Evolutionary conservation across 2,113 vertebrate genomes (phyloP).

Genomic region (Rousettus leschenaultii): DNA sequence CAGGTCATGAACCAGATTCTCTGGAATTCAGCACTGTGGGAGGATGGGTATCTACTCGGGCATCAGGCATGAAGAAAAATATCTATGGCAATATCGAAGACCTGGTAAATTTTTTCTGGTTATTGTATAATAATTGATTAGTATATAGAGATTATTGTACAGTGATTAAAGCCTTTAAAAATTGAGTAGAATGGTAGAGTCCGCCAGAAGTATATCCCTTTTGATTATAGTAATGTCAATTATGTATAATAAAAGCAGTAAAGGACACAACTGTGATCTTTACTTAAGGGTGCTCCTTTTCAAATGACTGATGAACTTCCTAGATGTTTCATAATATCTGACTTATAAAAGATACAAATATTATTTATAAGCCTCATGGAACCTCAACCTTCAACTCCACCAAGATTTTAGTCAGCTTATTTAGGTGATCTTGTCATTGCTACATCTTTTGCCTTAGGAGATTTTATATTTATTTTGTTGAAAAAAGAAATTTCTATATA

Average conservation of each 20-base stretch:
- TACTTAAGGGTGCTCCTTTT: background rate
- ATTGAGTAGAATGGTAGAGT: background rate
- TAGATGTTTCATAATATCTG: conserved; percentile 9
- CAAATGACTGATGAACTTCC: conserved; percentile 3
- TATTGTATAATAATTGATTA: conserved; percentile 29
- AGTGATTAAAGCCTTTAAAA: conserved; percentile 7
- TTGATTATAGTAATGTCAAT: background rate
- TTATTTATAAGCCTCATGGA: background rate
- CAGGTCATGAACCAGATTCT: conserved; percentile 98
- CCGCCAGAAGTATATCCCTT: background rate
- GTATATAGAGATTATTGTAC: background rate
- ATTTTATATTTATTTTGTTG: conserved; percentile 31
- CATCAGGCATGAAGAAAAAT: conserved; percentile 99
- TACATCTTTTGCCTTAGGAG: background rate
- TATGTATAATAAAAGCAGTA: background rate
- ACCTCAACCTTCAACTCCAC: background rate
- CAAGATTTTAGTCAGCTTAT: background rate
- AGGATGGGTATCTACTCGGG: conserved; percentile 98
- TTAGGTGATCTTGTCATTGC: background rate
- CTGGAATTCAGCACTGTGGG: conserved; percentile 98
- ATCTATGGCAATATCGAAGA: conserved; percentile 99
- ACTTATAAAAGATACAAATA: conserved; percentile 12
- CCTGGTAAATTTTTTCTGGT: conserved; percentile 85
- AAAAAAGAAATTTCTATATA: background rate
- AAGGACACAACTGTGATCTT: background rate